Evolutionary conservation across 1,140 invertebrate species (phyloP).

Genomic region (Pogonomyrmex barbatus): DNA sequence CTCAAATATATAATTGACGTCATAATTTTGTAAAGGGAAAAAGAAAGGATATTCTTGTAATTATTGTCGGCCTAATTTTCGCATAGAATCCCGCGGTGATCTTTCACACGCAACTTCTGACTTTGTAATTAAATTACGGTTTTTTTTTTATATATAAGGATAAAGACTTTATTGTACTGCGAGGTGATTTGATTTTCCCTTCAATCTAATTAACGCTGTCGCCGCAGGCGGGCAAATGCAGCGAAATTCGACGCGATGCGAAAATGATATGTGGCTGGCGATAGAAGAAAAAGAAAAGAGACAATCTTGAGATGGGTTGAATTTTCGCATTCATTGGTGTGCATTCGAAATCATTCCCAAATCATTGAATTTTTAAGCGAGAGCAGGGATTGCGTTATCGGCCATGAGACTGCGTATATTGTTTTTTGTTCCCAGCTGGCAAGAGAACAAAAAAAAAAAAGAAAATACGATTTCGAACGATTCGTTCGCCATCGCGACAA

Average conservation of each 20-base stretch:
- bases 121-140: constrained; percentile 13
- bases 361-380: constrained; percentile 30
- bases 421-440: constrained; percentile 53
- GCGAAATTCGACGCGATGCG: constrained; percentile 12
- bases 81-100: neutral
- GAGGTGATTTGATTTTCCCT: neutral
- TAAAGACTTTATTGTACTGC: neutral
- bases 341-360: neutral
- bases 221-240: neutral
- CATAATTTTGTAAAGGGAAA: constrained; percentile 20
- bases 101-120: constrained; percentile 20
- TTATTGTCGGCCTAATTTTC: constrained; percentile 43
- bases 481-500: neutral
- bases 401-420: constrained; percentile 53
- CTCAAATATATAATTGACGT: constrained; percentile 27
- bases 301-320: neutral
- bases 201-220: constrained; percentile 10
- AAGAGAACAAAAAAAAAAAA: neutral
- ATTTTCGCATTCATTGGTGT: neutral
- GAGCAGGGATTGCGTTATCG: constrained; percentile 42
- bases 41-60: constrained; percentile 31
- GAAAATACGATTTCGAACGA: constrained; percentile 16
- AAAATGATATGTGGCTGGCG: neutral
- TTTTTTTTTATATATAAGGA: constrained; percentile 10
- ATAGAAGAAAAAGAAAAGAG: neutral